These are phyloP conservation scores for Dasysyrphus albostriatus DNA, from an alignment of 2,888 invertebrate species.

Conservation along the genomic window DNA sequence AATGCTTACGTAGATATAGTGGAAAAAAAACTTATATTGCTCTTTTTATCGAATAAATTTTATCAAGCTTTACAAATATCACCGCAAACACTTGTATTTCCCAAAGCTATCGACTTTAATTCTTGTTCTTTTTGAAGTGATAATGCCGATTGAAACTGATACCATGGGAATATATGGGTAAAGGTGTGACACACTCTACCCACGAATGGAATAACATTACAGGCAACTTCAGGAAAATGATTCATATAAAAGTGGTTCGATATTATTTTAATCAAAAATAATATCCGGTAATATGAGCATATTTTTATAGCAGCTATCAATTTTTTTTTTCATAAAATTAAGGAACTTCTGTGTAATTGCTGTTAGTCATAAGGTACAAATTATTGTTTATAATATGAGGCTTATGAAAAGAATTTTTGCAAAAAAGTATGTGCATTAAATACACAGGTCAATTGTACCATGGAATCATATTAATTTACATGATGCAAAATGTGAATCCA, in stretches of 20 bases:
- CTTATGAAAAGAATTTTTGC: too few species aligned
- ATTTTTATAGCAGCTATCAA: background rate
- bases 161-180: background rate
- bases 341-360: background rate
- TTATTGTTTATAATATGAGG: background rate
- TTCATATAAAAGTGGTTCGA: constrained; percentile 46
- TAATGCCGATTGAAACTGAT: constrained; percentile 46
- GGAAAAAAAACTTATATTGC: background rate
- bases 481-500: too few species aligned
- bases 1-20: too few species aligned
- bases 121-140: constrained; percentile 8
- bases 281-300: constrained; percentile 62
- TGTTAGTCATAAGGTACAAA: background rate
- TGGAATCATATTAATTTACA: too few species aligned
- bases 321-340: background rate
- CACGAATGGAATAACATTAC: background rate
- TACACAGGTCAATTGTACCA: too few species aligned
- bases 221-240: constrained; percentile 35
- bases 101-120: constrained; percentile 43
- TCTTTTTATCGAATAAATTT: background rate
- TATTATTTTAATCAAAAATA: constrained; percentile 44
- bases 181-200: constrained; percentile 48
- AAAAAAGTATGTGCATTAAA: too few species aligned
- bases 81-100: constrained; percentile 18
- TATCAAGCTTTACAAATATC: constrained; percentile 49